Base-by-base conservation (phyloP, 2,888 invertebrate species). In the Tolmerus cingulatus region DNA sequence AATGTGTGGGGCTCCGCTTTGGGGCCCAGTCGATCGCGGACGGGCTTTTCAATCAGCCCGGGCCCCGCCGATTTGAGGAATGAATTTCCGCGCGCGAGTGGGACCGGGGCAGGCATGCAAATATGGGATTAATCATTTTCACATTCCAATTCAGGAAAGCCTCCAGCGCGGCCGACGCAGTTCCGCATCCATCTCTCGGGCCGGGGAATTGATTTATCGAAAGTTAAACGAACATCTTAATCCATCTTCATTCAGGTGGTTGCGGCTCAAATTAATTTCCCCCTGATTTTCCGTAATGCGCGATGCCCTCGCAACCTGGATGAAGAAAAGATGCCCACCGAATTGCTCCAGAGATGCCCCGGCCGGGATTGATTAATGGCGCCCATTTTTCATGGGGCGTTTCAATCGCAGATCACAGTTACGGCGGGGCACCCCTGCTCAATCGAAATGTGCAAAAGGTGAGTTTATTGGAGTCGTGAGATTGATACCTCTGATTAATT, bases 211-310 rank as follows among this genome's bases (percentile, higher is more conserved):
- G 85, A 85, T 85, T 85, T 85, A 85, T 85, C 74, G 85, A 85
- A 85, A 74, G 85, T 74, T 85, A 85, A 85, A 85, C 87, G 87
- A 88, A 88, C 88, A 86, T 88, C 88, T 88, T 87, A 88, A 88
- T 88, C 74, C 85, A 87, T 88, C 87, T 88, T 88, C 87, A 88
- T 87, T 87, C 81, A 76, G 86, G 77, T 77, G 30, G 51, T 37
- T 86, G 79, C 87, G 86, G 81, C 84, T 86, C 86, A 88, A 88
- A 88, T 88, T 88, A 87, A 87, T 88, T 87, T 87, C 86, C 81
- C 74, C 51, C 74, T 85, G 85, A 85, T 85, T 85, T 85, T n/a
- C 74, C 46, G 74, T 85, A 85, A 85, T 85, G 85, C 40, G 85
- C 74, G 85, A 74, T 85, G 74, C 74, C 85, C 74, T 46, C 85